A percentile compares a stretch with the other conserved stretches of the same genome.
These are phyloP conservation scores for Thelaira solivaga DNA, from an alignment of 2,888 invertebrate genomes.

Conservation along the genomic window DNA sequence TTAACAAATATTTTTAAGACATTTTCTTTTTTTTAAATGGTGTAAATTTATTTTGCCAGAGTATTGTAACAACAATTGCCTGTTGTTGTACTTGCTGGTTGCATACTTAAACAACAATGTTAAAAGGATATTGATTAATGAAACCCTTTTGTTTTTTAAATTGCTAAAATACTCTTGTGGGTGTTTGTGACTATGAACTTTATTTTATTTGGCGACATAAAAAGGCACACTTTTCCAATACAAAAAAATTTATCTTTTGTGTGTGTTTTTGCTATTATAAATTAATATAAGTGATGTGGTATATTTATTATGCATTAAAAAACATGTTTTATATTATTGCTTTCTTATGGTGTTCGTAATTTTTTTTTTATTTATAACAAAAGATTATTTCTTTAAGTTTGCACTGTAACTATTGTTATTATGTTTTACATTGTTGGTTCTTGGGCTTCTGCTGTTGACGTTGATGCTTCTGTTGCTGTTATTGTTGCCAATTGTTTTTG, in stretches of 20 bases:
- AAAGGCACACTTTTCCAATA: not conserved
- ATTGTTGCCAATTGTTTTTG: conserved; percentile 22
- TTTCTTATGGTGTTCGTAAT: not conserved
- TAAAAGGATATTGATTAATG: conserved; percentile 34
- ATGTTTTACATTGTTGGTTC: no score
- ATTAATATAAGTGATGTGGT: not conserved
- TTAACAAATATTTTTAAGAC: no score
- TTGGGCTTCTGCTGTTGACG: no score
- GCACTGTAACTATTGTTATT: conserved; percentile 3
- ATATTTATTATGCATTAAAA: no score
- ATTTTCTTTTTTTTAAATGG: not conserved
- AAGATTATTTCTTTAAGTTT: conserved; percentile 31
- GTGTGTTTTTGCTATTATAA: no score
- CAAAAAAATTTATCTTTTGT: not conserved
- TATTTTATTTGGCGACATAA: not conserved
- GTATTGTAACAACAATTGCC: not conserved
- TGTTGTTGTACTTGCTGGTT: conserved; percentile 1
- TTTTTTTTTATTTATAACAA: conserved; percentile 29
- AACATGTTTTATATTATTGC: not conserved
- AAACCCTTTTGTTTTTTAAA: conserved; percentile 17
- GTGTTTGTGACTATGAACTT: not conserved
- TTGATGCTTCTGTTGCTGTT: not conserved
- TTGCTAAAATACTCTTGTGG: not conserved
- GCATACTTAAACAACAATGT: conserved; percentile 1
- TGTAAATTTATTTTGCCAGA: not conserved